These are phyloP conservation scores for Numenius phaeopus DNA, from an alignment of 2,797 vertebrate species.

Conservation along the genomic window DNA sequence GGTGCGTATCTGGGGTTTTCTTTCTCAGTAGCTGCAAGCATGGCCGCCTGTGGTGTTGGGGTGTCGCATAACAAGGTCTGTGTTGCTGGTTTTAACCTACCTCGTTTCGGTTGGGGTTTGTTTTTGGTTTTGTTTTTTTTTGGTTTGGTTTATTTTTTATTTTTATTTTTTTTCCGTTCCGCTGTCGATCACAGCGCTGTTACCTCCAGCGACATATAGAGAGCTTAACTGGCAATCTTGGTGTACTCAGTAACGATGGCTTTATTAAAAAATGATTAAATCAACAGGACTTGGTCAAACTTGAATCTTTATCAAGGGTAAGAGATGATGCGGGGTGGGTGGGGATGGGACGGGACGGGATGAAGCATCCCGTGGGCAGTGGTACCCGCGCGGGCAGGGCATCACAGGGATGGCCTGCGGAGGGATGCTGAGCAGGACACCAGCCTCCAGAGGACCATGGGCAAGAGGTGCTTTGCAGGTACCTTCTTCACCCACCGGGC, in stretches of 20 bases:
- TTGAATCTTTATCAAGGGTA: constrained; percentile 51
- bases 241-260: constrained; percentile 67
- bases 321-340: background rate
- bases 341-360: background rate
- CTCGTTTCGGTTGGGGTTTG: constrained; percentile 84
- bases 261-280: constrained; percentile 74
- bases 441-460: background rate
- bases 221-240: constrained; percentile 82
- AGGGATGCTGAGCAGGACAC: background rate
- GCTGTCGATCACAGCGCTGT: constrained; percentile 81
- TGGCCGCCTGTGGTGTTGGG: constrained; percentile 84
- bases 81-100: constrained; percentile 90
- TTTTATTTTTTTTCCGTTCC: constrained; percentile 67
- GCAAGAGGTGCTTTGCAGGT: background rate
- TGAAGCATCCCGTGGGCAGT: background rate
- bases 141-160: constrained; percentile 45
- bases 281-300: constrained; percentile 76
- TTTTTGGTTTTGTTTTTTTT: background rate
- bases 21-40: constrained; percentile 85
- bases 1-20: constrained; percentile 80
- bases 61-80: constrained; percentile 83
- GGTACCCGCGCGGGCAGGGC: background rate
- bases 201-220: constrained; percentile 82
- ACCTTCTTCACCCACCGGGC: background rate
- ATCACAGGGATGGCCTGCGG: background rate